These are phyloP conservation scores for Marmota flaviventris DNA, from an alignment of 2,113 vertebrate species.

Conservation along the genomic window DNA sequence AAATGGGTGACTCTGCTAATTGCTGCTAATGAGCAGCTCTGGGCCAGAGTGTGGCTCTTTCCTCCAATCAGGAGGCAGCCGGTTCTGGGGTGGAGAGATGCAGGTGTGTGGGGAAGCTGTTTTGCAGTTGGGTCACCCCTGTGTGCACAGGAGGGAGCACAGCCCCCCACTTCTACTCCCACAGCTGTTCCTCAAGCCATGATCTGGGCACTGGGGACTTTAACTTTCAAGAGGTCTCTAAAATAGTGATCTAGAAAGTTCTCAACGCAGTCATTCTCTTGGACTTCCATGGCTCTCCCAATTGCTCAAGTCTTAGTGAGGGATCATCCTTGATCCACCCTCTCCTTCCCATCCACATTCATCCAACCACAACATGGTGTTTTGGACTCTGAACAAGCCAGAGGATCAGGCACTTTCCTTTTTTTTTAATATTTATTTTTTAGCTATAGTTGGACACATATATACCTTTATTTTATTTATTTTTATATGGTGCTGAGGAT, in stretches of 20 bases:
- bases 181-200: not conserved
- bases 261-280: no score
- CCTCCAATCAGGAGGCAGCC: constrained; percentile 19
- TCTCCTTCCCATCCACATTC: not conserved
- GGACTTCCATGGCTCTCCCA: not conserved
- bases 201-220: not conserved
- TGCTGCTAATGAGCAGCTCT: constrained; percentile 16
- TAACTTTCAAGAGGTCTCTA: not conserved
- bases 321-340: not conserved
- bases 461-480: no score
- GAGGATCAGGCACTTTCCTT: no score
- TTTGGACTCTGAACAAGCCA: no score
- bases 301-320: not conserved
- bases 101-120: not conserved
- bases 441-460: no score
- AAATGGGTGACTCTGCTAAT: constrained; percentile 59
- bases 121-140: not conserved
- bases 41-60: not conserved
- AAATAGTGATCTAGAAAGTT: not conserved
- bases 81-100: not conserved
- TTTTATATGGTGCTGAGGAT: no score
- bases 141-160: no score
- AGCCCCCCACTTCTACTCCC: not conserved
- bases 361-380: not conserved
- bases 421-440: no score